Evolutionary conservation across 2,113 vertebrate genomes (phyloP), one percentile per base, ranked within the genome.

Genomic region (Mobula hypostoma): DNA sequence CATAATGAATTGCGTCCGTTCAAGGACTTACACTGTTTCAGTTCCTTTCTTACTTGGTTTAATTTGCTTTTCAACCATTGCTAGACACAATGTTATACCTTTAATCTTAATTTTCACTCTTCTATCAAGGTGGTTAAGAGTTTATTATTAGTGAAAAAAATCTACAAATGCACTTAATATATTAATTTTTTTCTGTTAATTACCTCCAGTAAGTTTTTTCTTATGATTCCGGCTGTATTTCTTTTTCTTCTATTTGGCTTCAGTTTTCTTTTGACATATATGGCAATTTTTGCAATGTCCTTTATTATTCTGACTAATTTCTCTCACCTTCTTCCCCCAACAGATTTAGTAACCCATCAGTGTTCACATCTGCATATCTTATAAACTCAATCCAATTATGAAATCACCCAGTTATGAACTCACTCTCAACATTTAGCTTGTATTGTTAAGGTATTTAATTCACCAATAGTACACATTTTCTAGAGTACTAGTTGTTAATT

Each of bases 211-310:
- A 66, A 66, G 63, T 32, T 27, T 17, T 85, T 24, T 63, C 1
- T 4, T 63, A n/a, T 63, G 9, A 66, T 3, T 6, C 56, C 12
- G 7, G 27, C 36, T 63, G 21, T 32, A 88, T 63, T 56, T 85
- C 56, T 85, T 85, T 63, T 88, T 88, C 85, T 88, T 29, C 11
- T 7, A 88, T 88, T 88, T 88, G 85, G 85, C 58, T 88, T 88
- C 77, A 63, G 61, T 17, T 63, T 14, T 63, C 61, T 66, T 14
- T 32, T 56, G 5, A 27, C 27, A 7, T 6, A 32, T 79, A 15
- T 63, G 29, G 61, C 27, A 88, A 11, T 87, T 87, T 32, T 79
- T 79, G 77, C n/a, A 32, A 14, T 79, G 24, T 61, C 83, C 56
- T 66, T 12, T 32, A 27, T 88, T 88, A 66, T 63, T 88, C 61